Conservation (phyloP, 2,113 vertebrate species). For the Hippocampus barbouri region DNA sequence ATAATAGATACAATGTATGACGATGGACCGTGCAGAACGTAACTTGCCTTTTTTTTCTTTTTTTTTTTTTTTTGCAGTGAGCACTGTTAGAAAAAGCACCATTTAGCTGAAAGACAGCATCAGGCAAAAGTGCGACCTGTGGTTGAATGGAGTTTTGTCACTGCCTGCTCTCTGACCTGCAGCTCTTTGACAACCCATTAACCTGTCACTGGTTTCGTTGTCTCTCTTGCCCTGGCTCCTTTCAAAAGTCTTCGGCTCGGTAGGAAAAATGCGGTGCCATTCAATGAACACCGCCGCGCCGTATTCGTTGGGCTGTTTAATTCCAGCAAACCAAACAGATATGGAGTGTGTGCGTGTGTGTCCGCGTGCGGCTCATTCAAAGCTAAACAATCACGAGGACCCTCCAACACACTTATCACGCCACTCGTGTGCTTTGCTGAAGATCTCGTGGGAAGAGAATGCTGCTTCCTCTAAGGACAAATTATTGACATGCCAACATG, state of each 20-base stretch:
- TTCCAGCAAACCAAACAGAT: constrained; percentile 39
- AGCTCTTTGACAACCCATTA: constrained; percentile 1
- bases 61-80: not conserved
- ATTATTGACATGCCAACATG: constrained; percentile 8
- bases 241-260: not conserved
- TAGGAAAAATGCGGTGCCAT: not conserved
- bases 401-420: constrained; percentile 38
- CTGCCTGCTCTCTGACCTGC: constrained; percentile 5
- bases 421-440: constrained; percentile 41
- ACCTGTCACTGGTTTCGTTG: too few species aligned
- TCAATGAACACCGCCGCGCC: not conserved
- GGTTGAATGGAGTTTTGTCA: not conserved
- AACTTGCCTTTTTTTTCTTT: not conserved
- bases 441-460: constrained; percentile 43
- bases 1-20: too few species aligned
- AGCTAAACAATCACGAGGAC: constrained; percentile 43
- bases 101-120: not conserved
- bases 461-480: constrained; percentile 20
- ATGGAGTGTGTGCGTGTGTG: constrained; percentile 5
- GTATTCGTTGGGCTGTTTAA: constrained; percentile 29
- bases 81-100: not conserved
- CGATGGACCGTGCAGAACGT: too few species aligned
- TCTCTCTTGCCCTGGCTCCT: not conserved
- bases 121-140: not conserved
- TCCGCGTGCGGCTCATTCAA: constrained; percentile 36